Base-by-base conservation (phyloP, 2,888 invertebrate genomes). In the Coremacera marginata region DNA sequence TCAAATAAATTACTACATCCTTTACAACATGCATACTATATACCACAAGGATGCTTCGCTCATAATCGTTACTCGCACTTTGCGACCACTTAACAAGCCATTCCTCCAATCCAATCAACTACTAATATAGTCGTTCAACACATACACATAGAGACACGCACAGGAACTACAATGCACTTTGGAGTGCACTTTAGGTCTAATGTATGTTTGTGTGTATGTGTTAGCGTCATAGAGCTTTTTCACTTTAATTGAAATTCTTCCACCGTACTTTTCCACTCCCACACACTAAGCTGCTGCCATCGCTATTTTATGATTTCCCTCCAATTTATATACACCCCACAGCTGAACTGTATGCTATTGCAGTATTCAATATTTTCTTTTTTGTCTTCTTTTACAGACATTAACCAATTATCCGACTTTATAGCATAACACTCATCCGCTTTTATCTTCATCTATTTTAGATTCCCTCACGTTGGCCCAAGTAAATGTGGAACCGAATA, bases 401-500 rank as follows among this genome's bases (percentile, higher is more conserved):
- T 68, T 75, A 76, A 76, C 63, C 63, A 73, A 73, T 73, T 73
- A 44, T 44, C 34, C 25, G n/a, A 37, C 37, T 14, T 65, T n/a
- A 31, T 37, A 34, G 19, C 37, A 65, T 37, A n/a, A 65, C 37
- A 37, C 49, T 16, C 9, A n/a, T 63, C 27, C n/a, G 16, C 34
- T 63, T 14, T 63, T 5, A 31, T 71, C 22, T 60, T 71, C 9
- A 52, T 22, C 65, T 22, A 11, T 72, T 77, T 81, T 80, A 89
- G 88, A 86, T 82, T 86, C 86, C 77, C 82, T 87, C 74, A 83
- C 83, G 80, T 84, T 82, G 80, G 87, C 83, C 78, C 85, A 85
- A 78, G 87, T 89, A 77, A 86, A 87, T 79, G 86, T 86, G 37
- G 86, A 87, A 80, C 89, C 89, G 70, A 84, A 85, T 72, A 86